These are phyloP conservation scores for Phrynocephalus guinanensis DNA, from an alignment of 2,797 vertebrate genomes.

Conservation along the genomic window DNA sequence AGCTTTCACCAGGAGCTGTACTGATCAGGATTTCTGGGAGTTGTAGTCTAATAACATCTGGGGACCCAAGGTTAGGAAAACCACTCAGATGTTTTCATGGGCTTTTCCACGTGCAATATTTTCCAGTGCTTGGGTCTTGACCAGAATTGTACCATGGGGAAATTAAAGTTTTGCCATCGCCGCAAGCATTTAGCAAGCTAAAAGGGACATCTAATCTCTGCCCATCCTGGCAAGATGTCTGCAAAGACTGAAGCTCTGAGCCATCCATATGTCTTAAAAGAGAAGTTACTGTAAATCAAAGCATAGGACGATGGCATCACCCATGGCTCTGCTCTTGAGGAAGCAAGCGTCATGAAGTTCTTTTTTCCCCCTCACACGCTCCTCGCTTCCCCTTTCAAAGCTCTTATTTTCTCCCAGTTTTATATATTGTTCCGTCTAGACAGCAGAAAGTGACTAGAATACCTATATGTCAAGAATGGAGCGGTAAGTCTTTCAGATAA, in stretches of 20 bases:
- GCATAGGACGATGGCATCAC: slow-evolving; percentile 24
- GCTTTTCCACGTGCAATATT: background rate
- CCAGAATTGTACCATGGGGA: slow-evolving; percentile 30
- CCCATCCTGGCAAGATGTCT: slow-evolving; percentile 50
- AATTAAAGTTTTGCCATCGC: background rate
- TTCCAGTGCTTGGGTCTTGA: background rate
- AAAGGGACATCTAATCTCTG: background rate
- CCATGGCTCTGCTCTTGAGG: slow-evolving; percentile 25
- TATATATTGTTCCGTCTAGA: slow-evolving; percentile 75
- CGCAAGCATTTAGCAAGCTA: background rate
- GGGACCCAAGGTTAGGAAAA: too few species aligned
- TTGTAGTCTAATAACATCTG: too few species aligned
- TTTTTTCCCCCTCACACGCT: slow-evolving; percentile 46
- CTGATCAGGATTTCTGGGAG: too few species aligned
- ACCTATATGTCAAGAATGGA: slow-evolving; percentile 68
- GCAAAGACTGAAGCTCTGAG: slow-evolving; percentile 49
- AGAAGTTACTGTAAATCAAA: slow-evolving; percentile 51
- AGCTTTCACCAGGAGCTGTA: too few species aligned
- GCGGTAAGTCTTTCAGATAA: slow-evolving; percentile 76
- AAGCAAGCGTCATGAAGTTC: slow-evolving; percentile 50
- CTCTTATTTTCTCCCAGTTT: slow-evolving; percentile 66
- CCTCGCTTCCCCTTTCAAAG: slow-evolving; percentile 41
- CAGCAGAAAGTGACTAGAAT: slow-evolving; percentile 71
- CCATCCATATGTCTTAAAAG: slow-evolving; percentile 31
- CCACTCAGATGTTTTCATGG: background rate